phyloP scores from a whole-genome alignment of 2,797 vertebrate species.

The Sebastes taczanowskii region DNA sequence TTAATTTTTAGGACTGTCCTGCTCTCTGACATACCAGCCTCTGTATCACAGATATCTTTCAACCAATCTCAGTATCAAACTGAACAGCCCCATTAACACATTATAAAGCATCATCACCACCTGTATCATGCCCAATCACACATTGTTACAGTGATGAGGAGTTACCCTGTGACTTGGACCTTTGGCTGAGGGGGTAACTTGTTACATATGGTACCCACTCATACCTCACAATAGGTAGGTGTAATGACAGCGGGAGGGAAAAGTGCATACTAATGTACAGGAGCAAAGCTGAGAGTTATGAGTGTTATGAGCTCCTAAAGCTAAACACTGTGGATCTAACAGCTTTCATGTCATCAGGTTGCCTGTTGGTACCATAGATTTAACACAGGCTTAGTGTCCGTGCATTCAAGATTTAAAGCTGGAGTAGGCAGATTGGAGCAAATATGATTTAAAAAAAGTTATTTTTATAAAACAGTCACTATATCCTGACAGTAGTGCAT shows the following conservation, averaged over 20 bases:
- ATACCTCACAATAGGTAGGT: neutral
- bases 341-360: neutral
- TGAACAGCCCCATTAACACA: neutral
- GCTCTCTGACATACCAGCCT: neutral
- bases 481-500: no score
- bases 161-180: neutral
- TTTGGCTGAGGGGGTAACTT: neutral
- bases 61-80: neutral
- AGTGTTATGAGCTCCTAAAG: neutral
- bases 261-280: neutral
- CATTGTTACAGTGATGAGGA: neutral
- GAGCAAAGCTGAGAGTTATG: neutral
- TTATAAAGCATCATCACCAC: neutral
- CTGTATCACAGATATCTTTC: neutral
- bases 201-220: neutral
- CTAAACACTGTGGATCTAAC: neutral
- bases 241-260: neutral
- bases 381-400: neutral
- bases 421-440: no score
- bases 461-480: no score
- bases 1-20: neutral
- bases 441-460: no score
- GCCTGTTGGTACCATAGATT: neutral
- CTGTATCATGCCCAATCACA: neutral
- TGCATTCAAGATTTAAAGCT: neutral